Evolutionary conservation across 2,797 vertebrate species (phyloP).

Genomic region (Amniataba percoides): DNA sequence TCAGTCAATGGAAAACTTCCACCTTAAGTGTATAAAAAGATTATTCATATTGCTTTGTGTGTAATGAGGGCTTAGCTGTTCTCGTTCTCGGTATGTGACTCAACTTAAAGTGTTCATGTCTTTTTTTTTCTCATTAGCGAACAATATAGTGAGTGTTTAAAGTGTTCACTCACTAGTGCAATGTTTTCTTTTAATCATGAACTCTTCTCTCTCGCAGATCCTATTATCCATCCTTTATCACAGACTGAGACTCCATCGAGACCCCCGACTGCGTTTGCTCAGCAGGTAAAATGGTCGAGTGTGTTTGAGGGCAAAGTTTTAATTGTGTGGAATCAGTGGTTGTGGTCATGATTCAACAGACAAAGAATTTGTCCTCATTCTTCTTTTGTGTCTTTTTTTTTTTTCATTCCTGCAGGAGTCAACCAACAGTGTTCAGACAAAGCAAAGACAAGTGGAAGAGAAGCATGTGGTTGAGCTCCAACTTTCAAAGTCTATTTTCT

Average conservation of each 20-base stretch:
- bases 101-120: neutral
- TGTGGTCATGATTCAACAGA: constrained; percentile 29
- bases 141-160: constrained; percentile 1
- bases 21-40: neutral
- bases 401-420: neutral
- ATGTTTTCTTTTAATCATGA: constrained; percentile 25
- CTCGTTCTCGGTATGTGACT: neutral
- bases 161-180: constrained; percentile 1
- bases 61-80: neutral
- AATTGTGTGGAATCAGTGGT: constrained; percentile 52
- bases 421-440: neutral
- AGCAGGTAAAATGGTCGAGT: constrained; percentile 35
- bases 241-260: constrained; percentile 9
- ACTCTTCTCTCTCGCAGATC: constrained; percentile 1
- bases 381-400: constrained; percentile 3
- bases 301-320: constrained; percentile 8
- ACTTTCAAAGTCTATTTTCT: neutral
- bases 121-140: constrained; percentile 5
- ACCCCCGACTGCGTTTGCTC: constrained; percentile 11
- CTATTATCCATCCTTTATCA: constrained; percentile 8
- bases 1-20: neutral
- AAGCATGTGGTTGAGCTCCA: neutral
- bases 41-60: neutral
- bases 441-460: constrained; percentile 2
- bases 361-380: constrained; percentile 58